Percentiles rank a stretch among this genome's conserved stretches.
Evolutionary conservation across 2,888 invertebrate genomes (phyloP).

Genomic region (Chrysolina americana): DNA sequence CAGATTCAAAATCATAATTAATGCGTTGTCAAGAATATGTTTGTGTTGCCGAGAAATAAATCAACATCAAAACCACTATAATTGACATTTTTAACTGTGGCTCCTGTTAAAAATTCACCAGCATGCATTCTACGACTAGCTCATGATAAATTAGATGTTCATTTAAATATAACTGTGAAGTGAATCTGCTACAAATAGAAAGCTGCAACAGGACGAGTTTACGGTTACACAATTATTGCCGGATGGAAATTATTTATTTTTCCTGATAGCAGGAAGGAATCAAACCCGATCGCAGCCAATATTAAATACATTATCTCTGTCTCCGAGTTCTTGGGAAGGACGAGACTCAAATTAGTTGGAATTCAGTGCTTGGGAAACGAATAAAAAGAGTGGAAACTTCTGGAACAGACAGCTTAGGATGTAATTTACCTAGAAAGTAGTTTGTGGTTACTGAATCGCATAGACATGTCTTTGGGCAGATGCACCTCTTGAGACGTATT

Average conservation of each 20-base stretch:
- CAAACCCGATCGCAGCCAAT: constrained; percentile 45
- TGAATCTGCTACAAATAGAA: constrained; percentile 19
- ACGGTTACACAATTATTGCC: constrained; percentile 25
- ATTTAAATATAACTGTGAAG: constrained; percentile 35
- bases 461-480: constrained; percentile 21
- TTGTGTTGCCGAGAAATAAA: constrained; percentile 21
- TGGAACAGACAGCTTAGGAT: constrained; percentile 24
- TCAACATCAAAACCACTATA: constrained; percentile 25
- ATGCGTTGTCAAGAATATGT: not conserved
- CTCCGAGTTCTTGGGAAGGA: constrained; percentile 36
- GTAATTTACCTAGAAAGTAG: constrained; percentile 31
- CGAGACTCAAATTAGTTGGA: constrained; percentile 51
- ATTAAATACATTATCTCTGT: constrained; percentile 44
- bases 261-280: constrained; percentile 27
- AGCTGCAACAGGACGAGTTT: constrained; percentile 21
- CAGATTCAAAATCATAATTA: constrained; percentile 4
- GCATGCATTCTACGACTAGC: constrained; percentile 9
- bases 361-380: constrained; percentile 46
- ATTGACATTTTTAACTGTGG: constrained; percentile 24
- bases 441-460: constrained; percentile 21
- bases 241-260: constrained; percentile 21
- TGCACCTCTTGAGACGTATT: not conserved
- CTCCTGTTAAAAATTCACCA: constrained; percentile 20
- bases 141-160: constrained; percentile 28
- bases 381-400: constrained; percentile 28